These are phyloP conservation scores for Sclerurus mexicanus DNA, from an alignment of 2,113 vertebrate species.

Conservation along the genomic window DNA sequence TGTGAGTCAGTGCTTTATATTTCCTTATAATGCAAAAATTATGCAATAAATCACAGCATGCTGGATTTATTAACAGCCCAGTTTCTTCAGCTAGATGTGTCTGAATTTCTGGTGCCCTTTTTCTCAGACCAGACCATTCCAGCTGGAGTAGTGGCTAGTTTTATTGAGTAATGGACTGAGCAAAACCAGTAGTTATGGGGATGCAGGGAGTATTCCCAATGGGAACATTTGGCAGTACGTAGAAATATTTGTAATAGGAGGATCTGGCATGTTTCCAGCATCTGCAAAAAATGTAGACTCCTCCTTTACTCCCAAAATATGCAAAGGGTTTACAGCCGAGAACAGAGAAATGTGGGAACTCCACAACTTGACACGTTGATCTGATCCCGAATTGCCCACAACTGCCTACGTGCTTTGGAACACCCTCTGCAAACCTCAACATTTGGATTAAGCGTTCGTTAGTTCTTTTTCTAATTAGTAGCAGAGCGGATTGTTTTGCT, in stretches of 20 bases:
- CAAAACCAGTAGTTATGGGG: conserved; percentile 54
- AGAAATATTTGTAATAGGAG: conserved; percentile 53
- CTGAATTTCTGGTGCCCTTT: conserved; percentile 1
- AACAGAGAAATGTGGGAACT: conserved; percentile 68
- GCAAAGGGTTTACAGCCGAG: conserved; percentile 35
- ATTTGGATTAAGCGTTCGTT: not conserved
- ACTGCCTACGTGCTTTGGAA: conserved; percentile 57
- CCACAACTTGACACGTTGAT: conserved; percentile 44
- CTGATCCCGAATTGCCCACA: conserved; percentile 15
- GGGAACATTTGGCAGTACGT: conserved; percentile 24
- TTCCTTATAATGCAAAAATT: conserved; percentile 1
- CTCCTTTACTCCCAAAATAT: conserved; percentile 55
- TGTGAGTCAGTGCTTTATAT: conserved; percentile 1
- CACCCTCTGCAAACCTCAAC: conserved; percentile 3
- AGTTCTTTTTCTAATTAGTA: conserved; percentile 35
- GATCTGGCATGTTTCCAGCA: conserved; percentile 25
- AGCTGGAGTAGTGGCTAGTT: conserved; percentile 29
- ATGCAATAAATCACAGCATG: not conserved
- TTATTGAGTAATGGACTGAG: conserved; percentile 37
- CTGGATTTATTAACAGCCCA: not conserved
- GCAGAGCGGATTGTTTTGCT: conserved; percentile 26
- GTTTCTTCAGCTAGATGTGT: not conserved
- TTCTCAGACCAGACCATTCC: conserved; percentile 17
- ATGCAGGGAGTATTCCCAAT: conserved; percentile 14
- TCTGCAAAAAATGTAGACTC: conserved; percentile 48